Conservation (phyloP, 1,140 invertebrate species). For the Tyrophagus putrescentiae region DNA sequence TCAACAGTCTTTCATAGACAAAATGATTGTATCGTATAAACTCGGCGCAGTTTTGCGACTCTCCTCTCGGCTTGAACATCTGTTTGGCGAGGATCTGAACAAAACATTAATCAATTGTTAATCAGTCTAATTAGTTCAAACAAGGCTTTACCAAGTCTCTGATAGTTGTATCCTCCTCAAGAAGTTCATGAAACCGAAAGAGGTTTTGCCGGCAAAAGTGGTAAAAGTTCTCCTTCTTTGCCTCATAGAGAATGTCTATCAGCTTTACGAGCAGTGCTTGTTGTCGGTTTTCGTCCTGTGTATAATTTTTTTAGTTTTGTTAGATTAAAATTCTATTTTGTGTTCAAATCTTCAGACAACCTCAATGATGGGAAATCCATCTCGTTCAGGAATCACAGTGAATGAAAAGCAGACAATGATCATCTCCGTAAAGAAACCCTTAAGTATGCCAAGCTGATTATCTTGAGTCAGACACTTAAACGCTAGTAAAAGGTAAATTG, state of each 20-base stretch:
- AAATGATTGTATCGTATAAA: background rate
- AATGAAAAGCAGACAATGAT: background rate
- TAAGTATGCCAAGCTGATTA: background rate
- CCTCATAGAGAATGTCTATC: conserved; percentile 1
- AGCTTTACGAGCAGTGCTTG: background rate
- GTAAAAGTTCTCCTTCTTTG: background rate
- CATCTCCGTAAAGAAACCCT: conserved; percentile 8
- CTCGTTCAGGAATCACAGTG: background rate
- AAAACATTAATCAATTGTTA: no score
- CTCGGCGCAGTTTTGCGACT: no score
- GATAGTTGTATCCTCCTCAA: background rate
- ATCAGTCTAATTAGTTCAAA: no score
- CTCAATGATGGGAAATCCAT: conserved; percentile 2
- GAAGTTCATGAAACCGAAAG: background rate
- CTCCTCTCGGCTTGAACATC: no score
- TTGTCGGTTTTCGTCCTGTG: background rate
- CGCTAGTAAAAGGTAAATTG: no score
- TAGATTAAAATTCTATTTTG: background rate
- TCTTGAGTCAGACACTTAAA: background rate
- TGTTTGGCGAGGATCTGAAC: no score
- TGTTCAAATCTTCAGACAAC: no score
- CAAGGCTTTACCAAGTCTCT: background rate
- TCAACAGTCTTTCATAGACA: background rate
- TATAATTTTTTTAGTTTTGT: background rate
- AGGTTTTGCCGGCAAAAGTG: background rate